Conservation (phyloP, 2,113 vertebrate genomes). For the Gadus macrocephalus region DNA sequence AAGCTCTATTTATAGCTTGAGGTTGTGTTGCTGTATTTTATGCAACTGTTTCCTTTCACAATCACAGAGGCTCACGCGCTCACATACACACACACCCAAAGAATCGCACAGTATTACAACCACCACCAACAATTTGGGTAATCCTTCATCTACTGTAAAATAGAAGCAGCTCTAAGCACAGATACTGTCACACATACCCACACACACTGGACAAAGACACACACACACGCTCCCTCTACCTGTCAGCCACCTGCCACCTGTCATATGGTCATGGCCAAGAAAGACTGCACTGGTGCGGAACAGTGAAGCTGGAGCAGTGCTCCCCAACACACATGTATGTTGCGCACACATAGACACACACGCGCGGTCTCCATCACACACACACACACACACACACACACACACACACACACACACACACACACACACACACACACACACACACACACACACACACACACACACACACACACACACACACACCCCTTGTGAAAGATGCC, state of each 20-base stretch:
- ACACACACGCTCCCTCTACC: slow-evolving; percentile 18
- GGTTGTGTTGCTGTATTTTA: too few species aligned
- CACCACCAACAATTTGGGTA: too few species aligned
- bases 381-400: slow-evolving; percentile 19
- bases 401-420: slow-evolving; percentile 4
- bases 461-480: slow-evolving; percentile 13
- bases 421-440: slow-evolving; percentile 1
- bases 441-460: slow-evolving; percentile 4
- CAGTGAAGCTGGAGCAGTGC: slow-evolving; percentile 23
- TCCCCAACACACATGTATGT: slow-evolving; percentile 1
- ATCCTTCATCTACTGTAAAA: too few species aligned
- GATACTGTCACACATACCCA: not conserved
- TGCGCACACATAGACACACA: slow-evolving; percentile 3
- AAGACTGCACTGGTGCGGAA: slow-evolving; percentile 42
- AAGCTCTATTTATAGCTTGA: too few species aligned
- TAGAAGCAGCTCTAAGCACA: slow-evolving; percentile 6
- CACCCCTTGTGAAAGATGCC: slow-evolving; percentile 32
- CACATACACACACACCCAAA: not conserved
- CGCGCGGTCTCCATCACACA: not conserved
- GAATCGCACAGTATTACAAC: too few species aligned
- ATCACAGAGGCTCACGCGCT: not conserved
- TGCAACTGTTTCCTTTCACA: too few species aligned
- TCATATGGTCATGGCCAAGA: slow-evolving; percentile 34
- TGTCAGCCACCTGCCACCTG: slow-evolving; percentile 44
- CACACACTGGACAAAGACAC: slow-evolving; percentile 13